phyloP scores from a whole-genome alignment of 2,113 vertebrate genomes.

The Geothlypis trichas region DNA sequence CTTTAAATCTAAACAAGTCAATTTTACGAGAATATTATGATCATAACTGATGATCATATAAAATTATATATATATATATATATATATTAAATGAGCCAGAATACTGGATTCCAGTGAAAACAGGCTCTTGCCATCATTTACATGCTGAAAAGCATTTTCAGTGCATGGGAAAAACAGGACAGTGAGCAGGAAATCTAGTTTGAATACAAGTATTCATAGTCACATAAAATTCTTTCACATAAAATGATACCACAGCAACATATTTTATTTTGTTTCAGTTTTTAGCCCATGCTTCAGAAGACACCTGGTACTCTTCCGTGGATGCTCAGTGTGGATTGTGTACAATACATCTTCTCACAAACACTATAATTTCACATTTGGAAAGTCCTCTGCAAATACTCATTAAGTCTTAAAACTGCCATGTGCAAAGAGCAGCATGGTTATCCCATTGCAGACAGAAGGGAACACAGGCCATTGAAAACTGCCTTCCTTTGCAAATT shows the following conservation, averaged over 20 bases:
- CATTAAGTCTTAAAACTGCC: background rate
- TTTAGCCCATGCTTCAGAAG: background rate
- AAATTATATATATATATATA: background rate
- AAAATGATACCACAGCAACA: background rate
- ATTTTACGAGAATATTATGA: background rate
- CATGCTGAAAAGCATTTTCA: background rate
- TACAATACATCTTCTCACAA: background rate
- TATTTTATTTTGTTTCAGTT: background rate
- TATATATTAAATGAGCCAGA: background rate
- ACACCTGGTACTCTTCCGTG: background rate
- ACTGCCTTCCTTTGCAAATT: background rate
- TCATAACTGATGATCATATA: background rate
- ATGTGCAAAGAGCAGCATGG: background rate
- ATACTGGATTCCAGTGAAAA: background rate
- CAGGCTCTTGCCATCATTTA: background rate
- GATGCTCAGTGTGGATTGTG: background rate
- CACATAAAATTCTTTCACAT: background rate
- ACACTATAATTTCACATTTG: background rate
- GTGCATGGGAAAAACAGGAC: background rate
- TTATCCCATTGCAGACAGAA: background rate
- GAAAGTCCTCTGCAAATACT: background rate
- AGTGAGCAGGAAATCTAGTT: background rate
- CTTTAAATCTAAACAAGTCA: background rate
- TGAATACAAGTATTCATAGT: background rate
- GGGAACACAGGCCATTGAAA: background rate